phyloP scores from a whole-genome alignment of 2,888 invertebrate genomes.

The Leucozona laternaria region DNA sequence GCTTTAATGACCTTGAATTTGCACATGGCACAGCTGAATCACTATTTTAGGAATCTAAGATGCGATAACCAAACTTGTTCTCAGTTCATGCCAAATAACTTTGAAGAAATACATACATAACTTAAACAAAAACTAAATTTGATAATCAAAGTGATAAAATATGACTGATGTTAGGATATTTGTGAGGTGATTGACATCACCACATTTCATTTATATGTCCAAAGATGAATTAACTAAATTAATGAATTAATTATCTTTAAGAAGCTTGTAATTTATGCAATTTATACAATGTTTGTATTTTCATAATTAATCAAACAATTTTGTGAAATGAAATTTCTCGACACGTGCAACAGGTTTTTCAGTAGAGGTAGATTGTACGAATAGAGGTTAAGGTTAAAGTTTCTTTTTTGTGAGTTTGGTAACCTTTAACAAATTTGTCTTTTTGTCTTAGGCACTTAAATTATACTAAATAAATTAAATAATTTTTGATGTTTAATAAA shows the following conservation, averaged over 20 bases:
- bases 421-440: not conserved
- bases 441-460: not conserved
- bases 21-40: not conserved
- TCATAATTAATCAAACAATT: not conserved
- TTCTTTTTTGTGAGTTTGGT: not conserved
- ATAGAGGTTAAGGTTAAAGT: conserved; percentile 31
- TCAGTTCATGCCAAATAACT: not conserved
- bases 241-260: not conserved
- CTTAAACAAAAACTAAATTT: not conserved
- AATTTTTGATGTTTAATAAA: not conserved
- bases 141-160: not conserved
- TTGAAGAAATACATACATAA: not conserved
- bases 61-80: not conserved
- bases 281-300: not conserved
- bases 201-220: not conserved
- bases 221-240: not conserved
- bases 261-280: conserved; percentile 19
- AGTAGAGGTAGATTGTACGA: not conserved
- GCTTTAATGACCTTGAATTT: not conserved
- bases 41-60: not conserved
- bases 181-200: conserved; percentile 11
- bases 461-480: not conserved
- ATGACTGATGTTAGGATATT: not conserved
- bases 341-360: not conserved
- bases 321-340: not conserved